Evolutionary conservation across 37 sponge, comb jelly and placozoan genomes (phyloP), one percentile per base, ranked within the genome.

Genomic region (Chondrilla cf. caribensis): DNA sequence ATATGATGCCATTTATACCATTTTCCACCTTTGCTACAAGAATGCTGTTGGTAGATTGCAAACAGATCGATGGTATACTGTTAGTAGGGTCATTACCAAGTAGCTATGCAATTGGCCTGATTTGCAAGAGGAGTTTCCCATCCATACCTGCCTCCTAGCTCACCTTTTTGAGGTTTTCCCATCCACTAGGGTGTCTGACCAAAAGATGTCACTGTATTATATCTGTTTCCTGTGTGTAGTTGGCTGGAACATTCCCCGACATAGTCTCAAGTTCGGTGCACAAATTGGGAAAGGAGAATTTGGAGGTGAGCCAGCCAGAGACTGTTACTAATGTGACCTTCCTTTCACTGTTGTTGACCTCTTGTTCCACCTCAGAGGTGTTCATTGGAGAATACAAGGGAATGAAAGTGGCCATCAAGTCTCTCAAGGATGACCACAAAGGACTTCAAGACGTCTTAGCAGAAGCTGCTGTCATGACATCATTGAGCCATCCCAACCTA

Each of bases 271-370:
- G 17, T 73, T 92, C 54, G 87, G 87, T 37, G 84, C 42, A 38
- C n/a, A 51, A 0, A 83, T 98, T 42, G 99, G 96, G 0, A 87
- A 91, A 72, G 99, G 99, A 87, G 96, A 98, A 82, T 98, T 91
- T 86, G 96, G 96, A 91, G 94, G 98, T 98, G 64, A 28, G 64
- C n/a, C n/a, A n/a, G n/a, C n/a, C n/a, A n/a, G n/a, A n/a, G n/a
- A n/a, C n/a, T n/a, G n/a, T n/a, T n/a, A n/a, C n/a, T n/a, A n/a
- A n/a, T n/a, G n/a, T n/a, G n/a, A n/a, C n/a, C n/a, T n/a, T n/a
- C n/a, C n/a, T n/a, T n/a, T n/a, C n/a, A n/a, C n/a, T n/a, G n/a
- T n/a, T n/a, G n/a, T n/a, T n/a, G n/a, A n/a, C n/a, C n/a, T 47
- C 11, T 47, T 47, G 51, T 47, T 11, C 51, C 51, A 6, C 51